Percentiles rank a stretch among this genome's conserved stretches.
phyloP scores from a whole-genome alignment of 2,888 invertebrate species.

The Erannis defoliaria region DNA sequence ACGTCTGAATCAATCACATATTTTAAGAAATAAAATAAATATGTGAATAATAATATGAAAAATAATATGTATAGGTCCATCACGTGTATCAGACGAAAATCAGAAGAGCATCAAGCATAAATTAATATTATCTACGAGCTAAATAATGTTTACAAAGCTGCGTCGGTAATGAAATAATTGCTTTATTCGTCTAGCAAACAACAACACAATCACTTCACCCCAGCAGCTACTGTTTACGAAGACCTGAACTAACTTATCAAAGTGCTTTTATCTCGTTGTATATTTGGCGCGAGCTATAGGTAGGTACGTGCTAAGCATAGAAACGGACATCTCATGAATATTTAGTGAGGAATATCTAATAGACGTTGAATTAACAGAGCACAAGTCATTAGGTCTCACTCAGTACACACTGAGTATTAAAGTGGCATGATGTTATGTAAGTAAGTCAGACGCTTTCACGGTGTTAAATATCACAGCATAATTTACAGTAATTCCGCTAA shows the following conservation, averaged over 20 bases:
- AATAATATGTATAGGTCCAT: no score
- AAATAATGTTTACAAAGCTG: neutral
- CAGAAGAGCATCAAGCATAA: no score
- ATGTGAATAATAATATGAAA: no score
- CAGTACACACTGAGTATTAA: slow-evolving; percentile 3
- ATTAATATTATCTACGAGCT: no score
- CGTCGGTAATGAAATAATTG: neutral
- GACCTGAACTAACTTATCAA: neutral
- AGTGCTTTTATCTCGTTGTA: neutral
- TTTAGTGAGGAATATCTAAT: slow-evolving; percentile 2
- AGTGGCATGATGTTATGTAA: slow-evolving; percentile 16
- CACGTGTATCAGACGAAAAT: no score
- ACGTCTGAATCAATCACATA: no score
- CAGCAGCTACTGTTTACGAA: neutral
- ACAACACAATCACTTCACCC: neutral
- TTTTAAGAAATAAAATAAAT: no score
- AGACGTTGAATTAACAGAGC: slow-evolving; percentile 12
- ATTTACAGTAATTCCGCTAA: slow-evolving; percentile 27
- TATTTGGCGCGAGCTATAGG: neutral
- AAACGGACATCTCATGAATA: neutral
- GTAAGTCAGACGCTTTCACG: slow-evolving; percentile 3
- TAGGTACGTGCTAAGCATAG: neutral
- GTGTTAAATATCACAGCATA: slow-evolving; percentile 20
- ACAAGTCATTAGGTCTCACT: slow-evolving; percentile 10
- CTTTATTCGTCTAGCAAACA: slow-evolving; percentile 6